Conservation (phyloP, 2,888 invertebrate species). For the Lasioglossum zephyrum region DNA sequence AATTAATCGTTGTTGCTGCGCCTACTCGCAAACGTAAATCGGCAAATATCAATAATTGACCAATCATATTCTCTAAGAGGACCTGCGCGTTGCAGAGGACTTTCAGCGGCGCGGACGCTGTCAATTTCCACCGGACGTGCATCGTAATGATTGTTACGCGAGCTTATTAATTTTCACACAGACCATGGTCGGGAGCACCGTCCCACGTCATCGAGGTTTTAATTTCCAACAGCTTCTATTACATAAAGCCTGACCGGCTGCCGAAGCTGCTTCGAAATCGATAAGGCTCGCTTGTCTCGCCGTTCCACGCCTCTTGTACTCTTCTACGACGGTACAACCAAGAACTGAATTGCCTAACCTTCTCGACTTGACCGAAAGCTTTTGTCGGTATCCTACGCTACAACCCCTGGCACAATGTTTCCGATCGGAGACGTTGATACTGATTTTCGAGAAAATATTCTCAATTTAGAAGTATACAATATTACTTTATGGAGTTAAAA, state of each 20-base stretch:
- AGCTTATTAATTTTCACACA: neutral
- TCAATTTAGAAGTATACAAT: too few relatives aligned
- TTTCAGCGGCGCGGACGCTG: neutral
- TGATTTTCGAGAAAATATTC: too few relatives aligned
- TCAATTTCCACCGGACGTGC: neutral
- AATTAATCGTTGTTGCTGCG: neutral
- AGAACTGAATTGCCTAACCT: conserved; percentile 6
- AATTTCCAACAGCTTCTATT: conserved; percentile 8
- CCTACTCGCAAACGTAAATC: too few relatives aligned
- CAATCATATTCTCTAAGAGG: neutral
- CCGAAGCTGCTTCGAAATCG: conserved; percentile 28
- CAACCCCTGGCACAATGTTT: too few relatives aligned
- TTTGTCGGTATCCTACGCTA: conserved; percentile 29
- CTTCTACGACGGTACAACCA: conserved; percentile 22
- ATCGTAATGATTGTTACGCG: neutral
- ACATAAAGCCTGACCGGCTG: conserved; percentile 19
- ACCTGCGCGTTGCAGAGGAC: neutral
- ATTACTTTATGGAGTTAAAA: too few relatives aligned
- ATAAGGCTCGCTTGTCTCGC: conserved; percentile 25
- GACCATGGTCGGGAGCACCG: neutral
- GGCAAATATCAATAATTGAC: too few relatives aligned
- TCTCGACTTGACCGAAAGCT: conserved; percentile 16
- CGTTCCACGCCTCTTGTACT: conserved; percentile 10
- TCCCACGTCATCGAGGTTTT: neutral
- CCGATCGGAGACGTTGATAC: too few relatives aligned